phyloP scores from a whole-genome alignment of 2,888 invertebrate species.

The Chironomus tentans region DNA sequence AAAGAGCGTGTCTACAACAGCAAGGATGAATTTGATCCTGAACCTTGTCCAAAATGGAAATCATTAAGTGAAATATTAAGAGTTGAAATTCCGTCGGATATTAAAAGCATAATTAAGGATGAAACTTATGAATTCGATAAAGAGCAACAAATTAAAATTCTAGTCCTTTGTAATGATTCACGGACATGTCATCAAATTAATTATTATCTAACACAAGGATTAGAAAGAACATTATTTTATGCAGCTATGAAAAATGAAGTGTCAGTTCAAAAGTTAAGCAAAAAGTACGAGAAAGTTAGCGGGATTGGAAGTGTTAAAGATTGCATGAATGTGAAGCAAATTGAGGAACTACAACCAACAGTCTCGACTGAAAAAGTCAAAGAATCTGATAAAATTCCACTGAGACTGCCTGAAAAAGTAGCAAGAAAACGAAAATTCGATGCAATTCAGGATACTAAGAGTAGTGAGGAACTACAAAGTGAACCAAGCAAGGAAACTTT shows the following conservation, averaged over 20 bases:
- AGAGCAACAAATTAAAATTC: slow-evolving; percentile 51
- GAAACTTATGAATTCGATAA: slow-evolving; percentile 38
- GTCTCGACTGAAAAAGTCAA: slow-evolving; percentile 11
- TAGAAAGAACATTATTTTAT: slow-evolving; percentile 53
- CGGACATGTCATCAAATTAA: slow-evolving; percentile 75
- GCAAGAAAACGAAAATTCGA: slow-evolving; percentile 28
- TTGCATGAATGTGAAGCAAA: neutral
- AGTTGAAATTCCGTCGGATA: slow-evolving; percentile 70
- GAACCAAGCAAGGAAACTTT: neutral
- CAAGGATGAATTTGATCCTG: slow-evolving; percentile 65
- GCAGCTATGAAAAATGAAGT: slow-evolving; percentile 53
- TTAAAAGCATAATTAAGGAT: slow-evolving; percentile 38
- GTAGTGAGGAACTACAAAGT: neutral
- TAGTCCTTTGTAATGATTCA: slow-evolving; percentile 77
- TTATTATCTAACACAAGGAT: slow-evolving; percentile 55
- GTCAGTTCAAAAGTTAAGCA: slow-evolving; percentile 48
- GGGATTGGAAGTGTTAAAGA: slow-evolving; percentile 12
- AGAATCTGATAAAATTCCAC: slow-evolving; percentile 28
- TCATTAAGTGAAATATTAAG: slow-evolving; percentile 69
- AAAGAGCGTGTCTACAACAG: slow-evolving; percentile 59
- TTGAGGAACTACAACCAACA: neutral
- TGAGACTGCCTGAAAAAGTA: slow-evolving; percentile 30
- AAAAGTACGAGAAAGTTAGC: slow-evolving; percentile 40
- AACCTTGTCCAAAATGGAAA: slow-evolving; percentile 85
- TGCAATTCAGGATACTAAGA: neutral